These are phyloP conservation scores for Todus mexicanus DNA, from an alignment of 2,797 vertebrate species.

Conservation along the genomic window DNA sequence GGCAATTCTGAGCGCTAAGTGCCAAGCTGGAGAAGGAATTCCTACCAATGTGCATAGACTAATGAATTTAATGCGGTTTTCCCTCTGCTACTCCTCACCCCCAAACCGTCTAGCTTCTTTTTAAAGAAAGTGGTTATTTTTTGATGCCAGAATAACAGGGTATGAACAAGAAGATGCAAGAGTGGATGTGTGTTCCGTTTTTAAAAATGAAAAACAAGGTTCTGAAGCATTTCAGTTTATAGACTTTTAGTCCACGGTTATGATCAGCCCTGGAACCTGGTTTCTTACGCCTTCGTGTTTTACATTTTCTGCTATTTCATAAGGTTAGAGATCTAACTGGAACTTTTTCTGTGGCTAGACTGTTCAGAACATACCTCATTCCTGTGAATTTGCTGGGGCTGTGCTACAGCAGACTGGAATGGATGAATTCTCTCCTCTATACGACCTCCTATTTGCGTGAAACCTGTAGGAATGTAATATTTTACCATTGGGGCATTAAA, in stretches of 20 bases:
- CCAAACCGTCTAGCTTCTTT: constrained; percentile 2
- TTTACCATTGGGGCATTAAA: not conserved
- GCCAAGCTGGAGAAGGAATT: constrained; percentile 49
- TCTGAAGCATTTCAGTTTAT: not conserved
- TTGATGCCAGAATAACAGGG: not conserved
- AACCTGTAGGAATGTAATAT: not conserved
- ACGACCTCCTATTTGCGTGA: not conserved
- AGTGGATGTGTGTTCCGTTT: not conserved
- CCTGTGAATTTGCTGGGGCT: not conserved
- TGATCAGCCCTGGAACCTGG: not conserved
- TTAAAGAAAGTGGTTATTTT: constrained; percentile 38
- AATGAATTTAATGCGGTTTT: constrained; percentile 64
- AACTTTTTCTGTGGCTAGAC: not conserved
- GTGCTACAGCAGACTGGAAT: not conserved
- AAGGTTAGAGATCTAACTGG: not conserved
- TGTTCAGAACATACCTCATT: not conserved
- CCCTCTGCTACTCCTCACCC: constrained; percentile 41
- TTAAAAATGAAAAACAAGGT: not conserved
- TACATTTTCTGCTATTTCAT: not conserved
- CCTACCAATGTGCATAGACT: constrained; percentile 30
- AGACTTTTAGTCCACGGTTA: not conserved
- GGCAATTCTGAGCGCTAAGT: constrained; percentile 19
- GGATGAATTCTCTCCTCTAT: not conserved
- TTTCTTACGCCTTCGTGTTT: not conserved
- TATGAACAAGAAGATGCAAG: not conserved